These are phyloP conservation scores for Hoplostethus mediterraneus DNA, from an alignment of 2,797 vertebrate genomes.

Conservation along the genomic window DNA sequence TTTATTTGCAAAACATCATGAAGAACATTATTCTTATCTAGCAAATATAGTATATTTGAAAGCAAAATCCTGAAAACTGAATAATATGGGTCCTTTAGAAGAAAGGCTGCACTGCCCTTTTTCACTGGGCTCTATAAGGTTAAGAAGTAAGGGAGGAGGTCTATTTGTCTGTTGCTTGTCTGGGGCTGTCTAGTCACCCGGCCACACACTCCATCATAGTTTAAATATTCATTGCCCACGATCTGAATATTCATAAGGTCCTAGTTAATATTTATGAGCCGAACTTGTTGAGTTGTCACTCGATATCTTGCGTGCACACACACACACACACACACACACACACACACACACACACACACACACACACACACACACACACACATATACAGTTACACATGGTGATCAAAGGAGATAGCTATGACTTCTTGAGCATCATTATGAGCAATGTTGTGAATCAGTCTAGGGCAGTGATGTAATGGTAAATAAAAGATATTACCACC, in stretches of 20 bases:
- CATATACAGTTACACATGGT: slow-evolving; percentile 1
- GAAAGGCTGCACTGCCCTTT: slow-evolving; percentile 34
- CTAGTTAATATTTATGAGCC: slow-evolving; percentile 75
- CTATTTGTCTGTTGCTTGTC: slow-evolving; percentile 80
- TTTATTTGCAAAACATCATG: neutral
- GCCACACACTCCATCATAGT: slow-evolving; percentile 78
- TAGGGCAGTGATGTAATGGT: slow-evolving; percentile 37
- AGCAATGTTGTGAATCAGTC: slow-evolving; percentile 39
- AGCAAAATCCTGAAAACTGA: slow-evolving; percentile 56
- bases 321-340: slow-evolving; percentile 2
- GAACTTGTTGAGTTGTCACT: slow-evolving; percentile 80
- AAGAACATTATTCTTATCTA: slow-evolving; percentile 47
- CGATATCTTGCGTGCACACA: slow-evolving; percentile 68
- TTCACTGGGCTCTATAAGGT: slow-evolving; percentile 26
- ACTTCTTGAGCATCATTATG: slow-evolving; percentile 34
- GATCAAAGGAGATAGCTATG: slow-evolving; percentile 60
- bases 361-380: slow-evolving; percentile 2
- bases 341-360: slow-evolving; percentile 46
- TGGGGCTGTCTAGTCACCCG: slow-evolving; percentile 74
- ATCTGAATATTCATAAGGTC: slow-evolving; percentile 77
- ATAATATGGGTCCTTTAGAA: slow-evolving; percentile 7
- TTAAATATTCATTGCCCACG: slow-evolving; percentile 80
- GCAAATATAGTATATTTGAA: slow-evolving; percentile 33
- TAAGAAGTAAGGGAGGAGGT: slow-evolving; percentile 63
- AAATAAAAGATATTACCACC: slow-evolving; percentile 30